Percentiles rank a stretch among this genome's conserved stretches.
Conservation (phyloP, 2,888 invertebrate genomes). For the Trilocha varians region DNA sequence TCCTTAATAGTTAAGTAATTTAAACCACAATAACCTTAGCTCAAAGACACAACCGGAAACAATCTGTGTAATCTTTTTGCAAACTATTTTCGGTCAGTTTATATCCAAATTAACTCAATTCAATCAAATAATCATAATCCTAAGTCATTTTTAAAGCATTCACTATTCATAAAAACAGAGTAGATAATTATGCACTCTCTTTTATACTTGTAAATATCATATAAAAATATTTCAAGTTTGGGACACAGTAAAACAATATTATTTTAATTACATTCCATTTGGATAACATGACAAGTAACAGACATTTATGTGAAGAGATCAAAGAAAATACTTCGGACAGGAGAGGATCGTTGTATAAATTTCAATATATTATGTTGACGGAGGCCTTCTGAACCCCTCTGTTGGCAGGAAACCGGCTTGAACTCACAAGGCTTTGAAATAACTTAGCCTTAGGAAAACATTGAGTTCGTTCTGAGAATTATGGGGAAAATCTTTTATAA, state of each 20-base stretch:
- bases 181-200: too few species aligned
- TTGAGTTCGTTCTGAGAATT: constrained; percentile 34
- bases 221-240: too few species aligned
- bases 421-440: constrained; percentile 24
- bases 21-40: too few species aligned
- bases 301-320: background rate
- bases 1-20: too few species aligned
- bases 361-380: background rate
- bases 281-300: background rate
- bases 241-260: background rate
- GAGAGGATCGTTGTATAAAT: background rate
- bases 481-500: constrained; percentile 43
- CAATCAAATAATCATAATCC: too few species aligned
- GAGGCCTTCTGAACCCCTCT: background rate
- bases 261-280: background rate
- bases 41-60: too few species aligned
- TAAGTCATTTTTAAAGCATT: too few species aligned
- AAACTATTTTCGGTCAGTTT: too few species aligned
- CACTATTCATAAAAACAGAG: too few species aligned
- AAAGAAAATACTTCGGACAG: background rate
- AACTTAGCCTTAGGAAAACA: constrained; percentile 37
- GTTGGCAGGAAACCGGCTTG: background rate
- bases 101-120: too few species aligned
- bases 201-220: too few species aligned
- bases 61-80: too few species aligned